Conservation (phyloP, 2,888 invertebrate species). For the Lasioglossum figueresi region DNA sequence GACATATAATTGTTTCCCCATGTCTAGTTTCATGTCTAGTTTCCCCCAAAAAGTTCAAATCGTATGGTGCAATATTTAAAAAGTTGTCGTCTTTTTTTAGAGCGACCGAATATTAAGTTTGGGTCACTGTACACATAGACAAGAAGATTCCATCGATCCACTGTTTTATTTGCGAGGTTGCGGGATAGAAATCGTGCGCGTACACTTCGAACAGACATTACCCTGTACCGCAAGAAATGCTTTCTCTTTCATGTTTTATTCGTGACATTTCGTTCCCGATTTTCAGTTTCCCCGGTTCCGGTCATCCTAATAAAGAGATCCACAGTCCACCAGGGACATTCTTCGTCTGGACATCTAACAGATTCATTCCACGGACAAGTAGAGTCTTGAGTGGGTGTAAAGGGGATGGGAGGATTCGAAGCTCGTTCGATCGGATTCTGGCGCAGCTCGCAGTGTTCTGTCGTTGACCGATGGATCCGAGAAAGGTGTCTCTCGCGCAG, state of each 20-base stretch:
- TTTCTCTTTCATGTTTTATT: neutral
- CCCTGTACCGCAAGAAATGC: neutral
- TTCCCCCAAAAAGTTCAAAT: too few species aligned
- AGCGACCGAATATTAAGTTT: too few species aligned
- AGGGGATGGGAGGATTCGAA: neutral
- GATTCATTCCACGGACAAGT: neutral
- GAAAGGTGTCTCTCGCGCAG: neutral
- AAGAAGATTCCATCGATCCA: neutral
- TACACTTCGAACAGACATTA: too few species aligned
- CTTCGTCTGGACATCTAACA: neutral
- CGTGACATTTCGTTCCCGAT: neutral
- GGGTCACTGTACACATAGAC: too few species aligned
- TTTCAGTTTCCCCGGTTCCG: neutral
- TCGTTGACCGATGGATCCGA: neutral
- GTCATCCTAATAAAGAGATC: constrained; percentile 2
- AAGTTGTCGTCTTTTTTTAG: too few species aligned
- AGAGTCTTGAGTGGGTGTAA: neutral
- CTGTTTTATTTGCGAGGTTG: neutral
- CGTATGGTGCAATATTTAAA: too few species aligned
- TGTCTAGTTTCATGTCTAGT: too few species aligned
- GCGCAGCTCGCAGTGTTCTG: constrained; percentile 5
- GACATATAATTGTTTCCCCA: too few species aligned
- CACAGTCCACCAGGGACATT: neutral
- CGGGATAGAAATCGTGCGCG: neutral
- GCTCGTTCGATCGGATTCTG: constrained; percentile 11